Base-by-base conservation (phyloP, 1,140 invertebrate species). In the Achroia grisella region DNA sequence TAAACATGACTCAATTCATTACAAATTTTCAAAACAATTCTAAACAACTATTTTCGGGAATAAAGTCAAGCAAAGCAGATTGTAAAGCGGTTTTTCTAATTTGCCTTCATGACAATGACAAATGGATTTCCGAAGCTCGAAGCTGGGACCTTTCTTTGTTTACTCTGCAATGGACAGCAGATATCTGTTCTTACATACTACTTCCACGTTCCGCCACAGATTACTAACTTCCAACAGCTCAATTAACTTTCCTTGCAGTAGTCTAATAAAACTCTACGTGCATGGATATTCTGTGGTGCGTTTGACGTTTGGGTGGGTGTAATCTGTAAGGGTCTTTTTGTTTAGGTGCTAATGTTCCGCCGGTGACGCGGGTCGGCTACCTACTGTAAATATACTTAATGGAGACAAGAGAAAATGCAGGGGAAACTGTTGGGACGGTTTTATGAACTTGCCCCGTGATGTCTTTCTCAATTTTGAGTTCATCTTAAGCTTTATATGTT, bases 291-390 rank as follows among this genome's bases (percentile, higher is more conserved):
- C 35, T 37, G 13, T 37, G 35, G 1, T n/a, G 35, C 2, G n/a
- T 37, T 17, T 10, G 13, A 10, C n/a, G 35, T 17, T 17, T n/a
- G 15, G 35, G 6, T 17, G n/a, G 17, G 10, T n/a, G 8, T 23
- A 37, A 1, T 17, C 2, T 37, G 35, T n/a, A 17, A 17, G 9
- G 1, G 14, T 17, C 9, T 8, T 37, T n/a, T 6, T 37, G 17
- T 37, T 37, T 37, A 37, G 14, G 35, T 37, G 12, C 35, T 37
- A 35, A 35, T 35, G 35, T 37, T 37, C 17, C 11, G 8, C 35
- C 17, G 10, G 11, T 37, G 35, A 37, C 35, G 35, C 9, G 30
- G 35, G 35, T 37, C 35, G 14, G 35, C 13, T 17, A 14, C 6
- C 1, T 12, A 14, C 12, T 9, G 35, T 23, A 37, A 37, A 37